phyloP scores from a whole-genome alignment of 2,113 vertebrate species.

The Cercopithecus mona region DNA sequence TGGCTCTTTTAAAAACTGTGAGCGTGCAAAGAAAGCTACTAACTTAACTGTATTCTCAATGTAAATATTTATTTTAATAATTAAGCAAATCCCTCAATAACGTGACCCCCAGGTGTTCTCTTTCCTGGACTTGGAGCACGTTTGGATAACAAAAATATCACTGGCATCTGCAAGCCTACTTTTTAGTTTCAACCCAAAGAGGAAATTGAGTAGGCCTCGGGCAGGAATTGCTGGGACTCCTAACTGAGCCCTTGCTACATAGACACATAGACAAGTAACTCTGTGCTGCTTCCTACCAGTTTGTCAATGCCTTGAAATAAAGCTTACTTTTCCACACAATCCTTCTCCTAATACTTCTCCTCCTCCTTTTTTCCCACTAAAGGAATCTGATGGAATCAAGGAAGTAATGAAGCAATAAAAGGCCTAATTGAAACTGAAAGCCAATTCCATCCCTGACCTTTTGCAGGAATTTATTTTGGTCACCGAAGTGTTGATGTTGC shows the following conservation, averaged over 20 bases:
- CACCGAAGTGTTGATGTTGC: not conserved
- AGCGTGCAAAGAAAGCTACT: slow-evolving; percentile 34
- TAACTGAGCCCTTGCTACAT: not conserved
- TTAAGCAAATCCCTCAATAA: not conserved
- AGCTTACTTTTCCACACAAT: not conserved
- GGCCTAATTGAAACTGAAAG: not conserved
- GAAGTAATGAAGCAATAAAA: not conserved
- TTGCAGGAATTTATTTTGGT: not conserved
- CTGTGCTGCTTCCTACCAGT: not conserved
- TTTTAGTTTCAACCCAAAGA: not conserved
- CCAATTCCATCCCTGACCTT: not conserved
- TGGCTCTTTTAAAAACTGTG: not conserved
- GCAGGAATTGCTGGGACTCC: not conserved
- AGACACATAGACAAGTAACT: not conserved
- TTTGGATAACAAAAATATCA: not conserved
- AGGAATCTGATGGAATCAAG: not conserved
- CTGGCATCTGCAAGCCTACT: not conserved
- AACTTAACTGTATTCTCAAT: not conserved
- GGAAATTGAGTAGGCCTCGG: not conserved
- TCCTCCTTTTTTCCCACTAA: not conserved
- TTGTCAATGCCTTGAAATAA: slow-evolving; percentile 11
- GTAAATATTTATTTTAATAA: slow-evolving; percentile 62
- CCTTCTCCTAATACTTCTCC: not conserved
- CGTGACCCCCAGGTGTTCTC: not conserved
- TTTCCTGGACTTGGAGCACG: not conserved